These are phyloP conservation scores for Heterotis niloticus DNA, from an alignment of 2,113 vertebrate species.

Conservation along the genomic window DNA sequence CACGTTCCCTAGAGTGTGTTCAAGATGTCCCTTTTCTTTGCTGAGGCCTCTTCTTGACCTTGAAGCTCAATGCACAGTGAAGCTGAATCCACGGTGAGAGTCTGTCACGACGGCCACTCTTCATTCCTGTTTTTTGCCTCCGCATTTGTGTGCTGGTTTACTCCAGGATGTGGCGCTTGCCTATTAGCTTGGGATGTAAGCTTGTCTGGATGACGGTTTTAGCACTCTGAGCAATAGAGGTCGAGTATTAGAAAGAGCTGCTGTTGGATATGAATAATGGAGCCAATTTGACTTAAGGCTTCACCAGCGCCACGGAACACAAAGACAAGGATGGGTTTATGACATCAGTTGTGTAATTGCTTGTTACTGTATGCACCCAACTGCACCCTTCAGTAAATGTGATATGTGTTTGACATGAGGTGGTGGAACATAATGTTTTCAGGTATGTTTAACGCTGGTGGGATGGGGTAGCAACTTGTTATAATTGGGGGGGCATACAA, in stretches of 20 bases:
- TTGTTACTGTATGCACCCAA: neutral
- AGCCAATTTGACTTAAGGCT: conserved; percentile 35
- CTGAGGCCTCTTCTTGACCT: neutral
- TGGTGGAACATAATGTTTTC: too few relatives aligned
- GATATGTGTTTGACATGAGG: neutral
- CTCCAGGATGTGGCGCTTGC: conserved; percentile 45
- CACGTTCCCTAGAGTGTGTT: neutral
- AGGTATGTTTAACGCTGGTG: too few relatives aligned
- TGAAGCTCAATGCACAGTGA: neutral
- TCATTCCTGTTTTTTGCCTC: conserved; percentile 40
- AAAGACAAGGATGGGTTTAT: conserved; percentile 26
- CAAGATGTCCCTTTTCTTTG: neutral
- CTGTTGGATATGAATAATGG: conserved; percentile 44
- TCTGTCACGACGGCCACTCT: conserved; percentile 18
- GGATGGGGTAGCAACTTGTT: too few relatives aligned
- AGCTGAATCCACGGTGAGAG: neutral
- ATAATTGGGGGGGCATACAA: too few relatives aligned
- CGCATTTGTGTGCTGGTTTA: conserved; percentile 45
- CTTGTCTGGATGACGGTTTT: conserved; percentile 47
- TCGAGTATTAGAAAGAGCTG: conserved; percentile 49
- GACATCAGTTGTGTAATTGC: conserved; percentile 30
- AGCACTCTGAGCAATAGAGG: conserved; percentile 43
- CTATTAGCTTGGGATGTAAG: conserved; percentile 49
- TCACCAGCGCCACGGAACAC: neutral
- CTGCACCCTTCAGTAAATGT: conserved; percentile 3